Conservation (phyloP, 1,140 invertebrate species). For the Meloidogyne floridensis region DNA sequence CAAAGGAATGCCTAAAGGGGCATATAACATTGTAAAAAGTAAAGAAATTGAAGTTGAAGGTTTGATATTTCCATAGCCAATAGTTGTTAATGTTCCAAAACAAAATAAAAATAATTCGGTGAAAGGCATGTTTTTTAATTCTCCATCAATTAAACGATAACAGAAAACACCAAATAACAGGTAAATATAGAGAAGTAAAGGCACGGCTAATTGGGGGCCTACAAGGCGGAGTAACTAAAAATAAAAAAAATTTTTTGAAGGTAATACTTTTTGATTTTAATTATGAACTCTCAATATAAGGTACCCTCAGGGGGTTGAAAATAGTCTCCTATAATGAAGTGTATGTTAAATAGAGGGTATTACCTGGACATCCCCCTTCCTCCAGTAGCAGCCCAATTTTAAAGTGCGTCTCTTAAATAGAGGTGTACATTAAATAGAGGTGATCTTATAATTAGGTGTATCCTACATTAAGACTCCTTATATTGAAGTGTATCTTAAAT, state of each 20-base stretch:
- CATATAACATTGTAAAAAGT: conserved; percentile 26
- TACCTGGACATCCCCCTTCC: too few species aligned
- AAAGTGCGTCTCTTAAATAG: too few species aligned
- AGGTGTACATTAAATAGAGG: too few species aligned
- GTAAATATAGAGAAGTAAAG: conserved; percentile 18
- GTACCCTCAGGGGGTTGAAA: too few species aligned
- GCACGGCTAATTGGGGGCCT: conserved; percentile 21
- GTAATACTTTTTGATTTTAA: too few species aligned
- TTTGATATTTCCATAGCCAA: conserved; percentile 36
- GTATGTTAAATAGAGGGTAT: too few species aligned
- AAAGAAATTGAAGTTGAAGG: conserved; percentile 20
- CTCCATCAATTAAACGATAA: conserved; percentile 25
- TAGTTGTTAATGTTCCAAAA: conserved; percentile 32
- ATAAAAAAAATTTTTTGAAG: background rate
- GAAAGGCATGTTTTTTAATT: conserved; percentile 5
- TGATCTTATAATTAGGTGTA: too few species aligned
- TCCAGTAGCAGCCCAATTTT: too few species aligned
- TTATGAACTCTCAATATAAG: too few species aligned
- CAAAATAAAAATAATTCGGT: conserved; percentile 33
- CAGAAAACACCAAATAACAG: conserved; percentile 28
- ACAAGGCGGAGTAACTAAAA: conserved; percentile 13
- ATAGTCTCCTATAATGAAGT: too few species aligned
- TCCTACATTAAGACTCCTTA: too few species aligned
- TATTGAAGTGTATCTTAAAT: too few species aligned
- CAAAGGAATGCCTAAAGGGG: conserved; percentile 28